These are phyloP conservation scores for Semaprochilodus insignis DNA, from an alignment of 2,797 vertebrate genomes.

Conservation along the genomic window DNA sequence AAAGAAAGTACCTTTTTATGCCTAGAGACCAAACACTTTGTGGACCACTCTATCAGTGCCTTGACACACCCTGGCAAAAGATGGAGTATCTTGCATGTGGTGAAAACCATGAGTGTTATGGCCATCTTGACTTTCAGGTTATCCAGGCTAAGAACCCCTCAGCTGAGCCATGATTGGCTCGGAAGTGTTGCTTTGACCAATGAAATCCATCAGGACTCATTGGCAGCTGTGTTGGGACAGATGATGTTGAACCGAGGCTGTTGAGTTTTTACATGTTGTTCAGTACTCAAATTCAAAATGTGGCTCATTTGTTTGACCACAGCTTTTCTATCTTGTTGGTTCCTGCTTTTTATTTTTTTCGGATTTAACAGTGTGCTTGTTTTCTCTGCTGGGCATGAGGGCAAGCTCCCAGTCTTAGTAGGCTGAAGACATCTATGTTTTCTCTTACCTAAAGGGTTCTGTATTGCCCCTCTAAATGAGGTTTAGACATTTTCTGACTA, in stretches of 20 bases:
- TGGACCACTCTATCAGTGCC: not conserved
- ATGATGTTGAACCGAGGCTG: constrained; percentile 46
- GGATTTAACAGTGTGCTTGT: not conserved
- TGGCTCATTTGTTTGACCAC: constrained; percentile 43
- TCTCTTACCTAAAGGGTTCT: not conserved
- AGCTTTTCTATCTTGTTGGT: constrained; percentile 10
- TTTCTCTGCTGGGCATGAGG: constrained; percentile 7
- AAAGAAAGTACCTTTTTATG: not conserved
- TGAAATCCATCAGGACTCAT: constrained; percentile 15
- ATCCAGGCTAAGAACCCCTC: not conserved
- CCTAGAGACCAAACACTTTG: not conserved
- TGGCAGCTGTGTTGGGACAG: constrained; percentile 31
- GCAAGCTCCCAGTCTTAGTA: not conserved
- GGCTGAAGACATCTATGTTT: not conserved
- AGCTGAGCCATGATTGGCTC: not conserved
- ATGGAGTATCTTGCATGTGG: not conserved
- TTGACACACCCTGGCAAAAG: not conserved
- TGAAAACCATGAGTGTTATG: not conserved
- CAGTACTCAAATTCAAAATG: constrained; percentile 36
- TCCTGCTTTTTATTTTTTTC: constrained; percentile 11
- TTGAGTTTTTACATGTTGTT: constrained; percentile 68
- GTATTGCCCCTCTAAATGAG: not conserved
- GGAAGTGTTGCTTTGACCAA: not conserved
- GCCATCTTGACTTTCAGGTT: not conserved
- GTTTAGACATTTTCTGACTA: not conserved